Base-by-base conservation (phyloP, 2,888 invertebrate species). In the Zelleria hepariella region DNA sequence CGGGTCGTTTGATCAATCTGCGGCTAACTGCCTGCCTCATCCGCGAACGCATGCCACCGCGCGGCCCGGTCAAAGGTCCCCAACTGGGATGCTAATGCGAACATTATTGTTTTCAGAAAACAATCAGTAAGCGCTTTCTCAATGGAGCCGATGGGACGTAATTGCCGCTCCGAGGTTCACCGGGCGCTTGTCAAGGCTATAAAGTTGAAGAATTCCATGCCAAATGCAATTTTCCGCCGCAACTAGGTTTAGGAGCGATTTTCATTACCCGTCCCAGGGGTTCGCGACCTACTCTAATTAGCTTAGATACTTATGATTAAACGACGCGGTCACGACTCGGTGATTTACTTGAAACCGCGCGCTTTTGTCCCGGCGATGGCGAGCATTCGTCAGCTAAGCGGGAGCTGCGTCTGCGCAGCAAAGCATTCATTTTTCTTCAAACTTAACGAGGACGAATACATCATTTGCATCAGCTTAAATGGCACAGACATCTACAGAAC, bases 281-380 rank as follows among this genome's bases (percentile, higher is more conserved):
- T 82, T 85, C 82, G 79, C 81, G 82, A 84, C 83, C 85, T 82
- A 84, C 77, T 86, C 82, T 87, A 87, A 88, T 88, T 88, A 86
- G 78, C 81, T 78, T 75, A 77, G 82, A 85, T 85, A 79, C 80
- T 87, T 86, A 85, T 86, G 80, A 87, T 86, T 83, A 85, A 86
- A 86, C 78, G 77, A 77, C 75, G 71, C 70, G 72, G 82, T 86
- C 87, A 88, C 86, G 87, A 86, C 72, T 80, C 69, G 69, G 75
- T 86, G 80, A 86, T 87, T 87, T 87, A 82, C 79, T 76, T 81
- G 77, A 75, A 84, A 77, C 75, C 74, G 75, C 76, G 78, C 73
- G 80, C 76, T 82, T 80, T 84, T 78, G 80, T 80, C 78, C 78
- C 72, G 58, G 78, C 74, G 75, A 74, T 75, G 70, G 73, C 73